Evolutionary conservation across 2,888 invertebrate genomes (phyloP).

Genomic region (Cerceris ruficornis): DNA sequence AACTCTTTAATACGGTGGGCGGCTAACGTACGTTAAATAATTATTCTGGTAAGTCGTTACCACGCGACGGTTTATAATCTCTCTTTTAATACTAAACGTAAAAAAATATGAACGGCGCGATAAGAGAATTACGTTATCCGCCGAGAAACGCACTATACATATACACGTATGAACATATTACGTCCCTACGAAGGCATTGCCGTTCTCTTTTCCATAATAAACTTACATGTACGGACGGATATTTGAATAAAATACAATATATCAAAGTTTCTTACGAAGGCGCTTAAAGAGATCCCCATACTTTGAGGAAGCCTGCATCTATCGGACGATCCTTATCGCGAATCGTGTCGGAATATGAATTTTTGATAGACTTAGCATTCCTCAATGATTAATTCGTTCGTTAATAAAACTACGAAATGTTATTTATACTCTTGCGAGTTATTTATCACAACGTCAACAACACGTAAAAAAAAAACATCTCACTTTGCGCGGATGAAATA

Average conservation of each 20-base stretch:
- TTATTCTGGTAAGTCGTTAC: slow-evolving; percentile 8
- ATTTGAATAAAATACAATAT: slow-evolving; percentile 44
- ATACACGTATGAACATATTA: slow-evolving; percentile 24
- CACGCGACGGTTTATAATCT: slow-evolving; percentile 6
- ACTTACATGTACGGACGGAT: slow-evolving; percentile 63
- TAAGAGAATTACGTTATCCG: slow-evolving; percentile 12
- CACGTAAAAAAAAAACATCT: slow-evolving; percentile 24
- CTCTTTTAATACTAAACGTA: slow-evolving; percentile 22
- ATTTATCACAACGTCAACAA: slow-evolving; percentile 48
- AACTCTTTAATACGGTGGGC: too few relatives aligned
- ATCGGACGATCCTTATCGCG: slow-evolving; percentile 6
- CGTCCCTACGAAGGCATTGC: slow-evolving; percentile 30
- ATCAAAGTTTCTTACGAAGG: slow-evolving; percentile 29
- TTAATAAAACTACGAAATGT: slow-evolving; percentile 7
- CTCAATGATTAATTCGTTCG: slow-evolving; percentile 24
- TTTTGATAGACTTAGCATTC: slow-evolving; percentile 21
- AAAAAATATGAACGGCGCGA: slow-evolving; percentile 36
- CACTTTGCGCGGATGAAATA: slow-evolving; percentile 24
- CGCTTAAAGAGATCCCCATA: slow-evolving; percentile 51
- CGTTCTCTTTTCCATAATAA: slow-evolving; percentile 18
- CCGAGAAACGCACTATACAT: slow-evolving; percentile 12
- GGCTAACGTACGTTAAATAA: too few relatives aligned
- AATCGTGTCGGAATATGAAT: background rate
- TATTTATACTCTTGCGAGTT: slow-evolving; percentile 45
- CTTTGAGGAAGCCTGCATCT: slow-evolving; percentile 35